phyloP scores from a whole-genome alignment of 2,888 invertebrate species.

The Belgica antarctica region DNA sequence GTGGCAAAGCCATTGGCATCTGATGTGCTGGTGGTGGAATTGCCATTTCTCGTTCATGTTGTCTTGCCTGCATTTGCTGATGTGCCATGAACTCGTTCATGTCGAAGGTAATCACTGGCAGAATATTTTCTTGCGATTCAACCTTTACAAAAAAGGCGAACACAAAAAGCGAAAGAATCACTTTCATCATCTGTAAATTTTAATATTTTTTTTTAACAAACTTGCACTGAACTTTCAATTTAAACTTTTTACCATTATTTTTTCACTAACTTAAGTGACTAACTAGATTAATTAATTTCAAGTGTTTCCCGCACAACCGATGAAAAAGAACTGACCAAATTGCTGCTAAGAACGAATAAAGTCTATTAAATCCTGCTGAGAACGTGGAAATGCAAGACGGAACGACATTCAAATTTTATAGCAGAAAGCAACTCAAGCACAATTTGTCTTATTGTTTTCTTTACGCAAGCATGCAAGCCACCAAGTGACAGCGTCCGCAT shows the following conservation, averaged over 20 bases:
- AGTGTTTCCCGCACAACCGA: background rate
- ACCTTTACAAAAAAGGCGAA: background rate
- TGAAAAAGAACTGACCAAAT: constrained; percentile 1
- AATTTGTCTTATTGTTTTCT: background rate
- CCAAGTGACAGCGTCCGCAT: too few species aligned
- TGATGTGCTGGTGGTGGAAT: background rate
- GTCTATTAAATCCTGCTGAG: background rate
- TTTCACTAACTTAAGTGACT: constrained; percentile 1
- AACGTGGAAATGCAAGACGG: background rate
- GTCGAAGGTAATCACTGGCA: background rate
- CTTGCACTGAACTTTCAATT: background rate
- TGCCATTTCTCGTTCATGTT: too few species aligned
- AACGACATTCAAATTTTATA: background rate
- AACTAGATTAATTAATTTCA: background rate
- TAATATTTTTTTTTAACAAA: background rate
- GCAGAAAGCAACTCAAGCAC: background rate
- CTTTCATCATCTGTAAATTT: constrained; percentile 12
- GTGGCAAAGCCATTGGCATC: background rate
- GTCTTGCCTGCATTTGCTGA: background rate
- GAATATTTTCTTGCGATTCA: background rate
- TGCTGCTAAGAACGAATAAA: background rate
- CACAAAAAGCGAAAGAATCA: background rate
- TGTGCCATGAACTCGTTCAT: background rate
- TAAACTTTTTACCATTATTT: background rate
- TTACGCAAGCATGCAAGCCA: too few species aligned